Conservation (phyloP, 2,888 invertebrate genomes). For the Macropis europaea region DNA sequence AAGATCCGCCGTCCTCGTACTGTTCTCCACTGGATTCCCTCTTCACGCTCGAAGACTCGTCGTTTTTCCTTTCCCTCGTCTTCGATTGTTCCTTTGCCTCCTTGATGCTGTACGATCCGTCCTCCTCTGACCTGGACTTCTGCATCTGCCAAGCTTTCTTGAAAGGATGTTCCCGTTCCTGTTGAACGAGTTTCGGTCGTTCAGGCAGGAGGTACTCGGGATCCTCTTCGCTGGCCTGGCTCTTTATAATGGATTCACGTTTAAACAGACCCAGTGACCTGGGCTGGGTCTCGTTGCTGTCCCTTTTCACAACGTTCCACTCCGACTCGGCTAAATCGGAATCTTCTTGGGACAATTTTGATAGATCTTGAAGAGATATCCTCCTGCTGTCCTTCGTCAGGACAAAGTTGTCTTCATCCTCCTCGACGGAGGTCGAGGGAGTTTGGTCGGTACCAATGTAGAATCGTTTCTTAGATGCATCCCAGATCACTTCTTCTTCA, state of each 20-base stretch:
- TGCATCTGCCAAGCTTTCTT: slow-evolving; percentile 78
- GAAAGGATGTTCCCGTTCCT: slow-evolving; percentile 77
- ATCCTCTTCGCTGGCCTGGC: slow-evolving; percentile 78
- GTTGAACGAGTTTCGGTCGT: slow-evolving; percentile 76
- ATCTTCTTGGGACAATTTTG: slow-evolving; percentile 68
- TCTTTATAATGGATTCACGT: slow-evolving; percentile 77
- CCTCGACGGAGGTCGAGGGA: slow-evolving; percentile 69
- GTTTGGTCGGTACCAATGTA: slow-evolving; percentile 66
- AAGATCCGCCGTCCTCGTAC: slow-evolving; percentile 45
- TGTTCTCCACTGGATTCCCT: slow-evolving; percentile 49
- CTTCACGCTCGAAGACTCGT: neutral
- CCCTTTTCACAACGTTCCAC: slow-evolving; percentile 52
- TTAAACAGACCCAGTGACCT: slow-evolving; percentile 71
- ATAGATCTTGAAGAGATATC: slow-evolving; percentile 73
- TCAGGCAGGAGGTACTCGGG: slow-evolving; percentile 77
- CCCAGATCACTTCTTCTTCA: slow-evolving; percentile 63
- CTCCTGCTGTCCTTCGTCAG: slow-evolving; percentile 69
- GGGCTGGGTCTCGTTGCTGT: slow-evolving; percentile 43
- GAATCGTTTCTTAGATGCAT: slow-evolving; percentile 56
- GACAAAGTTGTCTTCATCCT: slow-evolving; percentile 72
- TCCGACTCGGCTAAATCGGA: slow-evolving; percentile 53
- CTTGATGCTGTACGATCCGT: slow-evolving; percentile 61
- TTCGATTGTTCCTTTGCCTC: slow-evolving; percentile 35
- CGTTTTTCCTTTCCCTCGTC: neutral
- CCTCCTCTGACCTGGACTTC: slow-evolving; percentile 77